Conservation (phyloP, 2,113 vertebrate genomes). For the Actinemys pallida region DNA sequence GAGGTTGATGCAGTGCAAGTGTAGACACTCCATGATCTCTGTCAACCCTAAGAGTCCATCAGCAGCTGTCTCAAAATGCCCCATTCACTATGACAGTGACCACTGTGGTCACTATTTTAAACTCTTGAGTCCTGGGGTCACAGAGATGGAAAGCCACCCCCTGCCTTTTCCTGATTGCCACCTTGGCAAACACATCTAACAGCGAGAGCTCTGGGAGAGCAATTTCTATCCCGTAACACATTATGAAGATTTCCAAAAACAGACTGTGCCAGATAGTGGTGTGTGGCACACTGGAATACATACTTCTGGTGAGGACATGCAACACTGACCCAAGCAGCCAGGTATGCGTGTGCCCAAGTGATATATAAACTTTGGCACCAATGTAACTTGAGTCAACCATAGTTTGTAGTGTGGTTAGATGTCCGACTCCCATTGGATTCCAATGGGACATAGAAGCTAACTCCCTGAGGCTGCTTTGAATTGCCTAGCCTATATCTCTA, state of each 20-base stretch:
- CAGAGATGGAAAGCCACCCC: background rate
- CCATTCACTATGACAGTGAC: background rate
- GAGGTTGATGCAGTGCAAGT: background rate
- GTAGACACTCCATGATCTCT: background rate
- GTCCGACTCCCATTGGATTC: background rate
- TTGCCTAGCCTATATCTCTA: background rate
- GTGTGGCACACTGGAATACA: background rate
- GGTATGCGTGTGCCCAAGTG: background rate
- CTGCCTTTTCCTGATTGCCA: background rate
- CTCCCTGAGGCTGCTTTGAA: background rate
- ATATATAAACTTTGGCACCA: background rate
- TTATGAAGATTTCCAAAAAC: background rate
- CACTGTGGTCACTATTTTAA: background rate
- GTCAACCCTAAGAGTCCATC: background rate
- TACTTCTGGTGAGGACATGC: background rate
- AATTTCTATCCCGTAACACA: background rate
- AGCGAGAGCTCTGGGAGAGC: background rate
- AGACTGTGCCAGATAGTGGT: background rate
- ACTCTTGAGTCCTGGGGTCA: background rate
- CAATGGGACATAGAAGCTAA: background rate
- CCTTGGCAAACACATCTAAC: background rate
- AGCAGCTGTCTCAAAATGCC: background rate
- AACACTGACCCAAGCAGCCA: background rate
- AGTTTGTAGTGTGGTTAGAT: background rate
- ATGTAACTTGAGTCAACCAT: background rate